phyloP scores from a whole-genome alignment of 2,797 vertebrate species.

The Numenius phaeopus region DNA sequence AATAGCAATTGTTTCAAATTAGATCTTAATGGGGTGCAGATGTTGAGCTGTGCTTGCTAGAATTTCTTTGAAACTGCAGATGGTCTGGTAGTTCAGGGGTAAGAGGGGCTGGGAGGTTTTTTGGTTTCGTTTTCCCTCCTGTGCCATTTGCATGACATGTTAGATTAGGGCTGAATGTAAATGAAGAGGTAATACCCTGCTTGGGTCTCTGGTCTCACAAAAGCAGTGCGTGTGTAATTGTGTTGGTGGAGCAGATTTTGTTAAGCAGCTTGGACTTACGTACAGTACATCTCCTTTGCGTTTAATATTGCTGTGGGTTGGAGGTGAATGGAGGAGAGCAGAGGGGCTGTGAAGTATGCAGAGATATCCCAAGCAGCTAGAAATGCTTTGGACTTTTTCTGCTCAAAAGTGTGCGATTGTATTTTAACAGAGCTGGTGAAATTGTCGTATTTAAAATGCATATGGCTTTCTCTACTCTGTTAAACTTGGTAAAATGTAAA shows the following conservation, averaged over 20 bases:
- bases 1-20: constrained; percentile 74
- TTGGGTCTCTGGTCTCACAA: not conserved
- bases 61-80: constrained; percentile 73
- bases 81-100: constrained; percentile 58
- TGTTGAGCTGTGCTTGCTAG: constrained; percentile 37
- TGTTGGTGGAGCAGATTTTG: not conserved
- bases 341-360: not conserved
- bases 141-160: constrained; percentile 64
- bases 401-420: not conserved
- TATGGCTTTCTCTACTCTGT: not conserved
- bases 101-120: constrained; percentile 27
- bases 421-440: not conserved
- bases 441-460: not conserved
- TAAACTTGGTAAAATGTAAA: constrained; percentile 21
- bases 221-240: not conserved
- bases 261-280: not conserved
- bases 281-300: not conserved
- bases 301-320: not conserved
- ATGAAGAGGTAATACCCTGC: constrained; percentile 48
- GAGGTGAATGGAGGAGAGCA: not conserved
- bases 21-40: constrained; percentile 68
- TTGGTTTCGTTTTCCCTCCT: constrained; percentile 61
- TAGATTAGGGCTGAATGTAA: constrained; percentile 62
- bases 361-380: not conserved
- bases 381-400: not conserved